Evolutionary conservation across 2,888 invertebrate species (phyloP), one percentile per base, ranked within the genome.

Genomic region (Parapristionchus giblindavisi): DNA sequence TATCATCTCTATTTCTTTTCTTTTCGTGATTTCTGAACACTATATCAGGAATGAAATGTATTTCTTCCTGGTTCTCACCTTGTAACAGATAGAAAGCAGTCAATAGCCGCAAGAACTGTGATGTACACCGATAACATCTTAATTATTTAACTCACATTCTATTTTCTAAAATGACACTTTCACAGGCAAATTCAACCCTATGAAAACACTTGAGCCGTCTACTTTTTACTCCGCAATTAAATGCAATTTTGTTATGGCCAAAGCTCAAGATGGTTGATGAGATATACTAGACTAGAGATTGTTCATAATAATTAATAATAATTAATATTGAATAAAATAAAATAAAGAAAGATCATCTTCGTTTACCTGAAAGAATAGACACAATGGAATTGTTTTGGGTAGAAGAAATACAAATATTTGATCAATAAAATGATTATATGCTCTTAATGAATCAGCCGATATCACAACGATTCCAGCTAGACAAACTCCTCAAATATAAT

Each of bases 91-190:
- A 81, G 79, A 75, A 80, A 85, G 54, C 85, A 85, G 76, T 85
- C 85, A 34, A 85, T 79, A 2, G 85, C 85, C 0, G 85, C 85
- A 4, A 84, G 75, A 2, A 85, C 85, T 24, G 85, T 85, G 71
- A 85, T 83, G 74, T 85, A 85, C 21, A 85, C 84, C 40, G 81
- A 81, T 24, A 83, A 75, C 85, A 84, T 85, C 81, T 85, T 80
- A 74, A 80, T 77, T 6, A 54, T n/a, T 24, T 6, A 14, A n/a
- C 24, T 48, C n/a, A 14, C 6, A 54, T 6, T 54, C 54, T n/a
- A 54, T 54, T 54, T 24, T n/a, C 24, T 6, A 8, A 14, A 14
- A 8, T 54, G 6, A n/a, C 24, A 17, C 24, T 5, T 14, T n/a
- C n/a, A n/a, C n/a, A n/a, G n/a, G n/a, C n/a, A n/a, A n/a, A n/a